These are phyloP conservation scores for Acanthochromis polyacanthus DNA, from an alignment of 2,113 vertebrate genomes.

Conservation along the genomic window DNA sequence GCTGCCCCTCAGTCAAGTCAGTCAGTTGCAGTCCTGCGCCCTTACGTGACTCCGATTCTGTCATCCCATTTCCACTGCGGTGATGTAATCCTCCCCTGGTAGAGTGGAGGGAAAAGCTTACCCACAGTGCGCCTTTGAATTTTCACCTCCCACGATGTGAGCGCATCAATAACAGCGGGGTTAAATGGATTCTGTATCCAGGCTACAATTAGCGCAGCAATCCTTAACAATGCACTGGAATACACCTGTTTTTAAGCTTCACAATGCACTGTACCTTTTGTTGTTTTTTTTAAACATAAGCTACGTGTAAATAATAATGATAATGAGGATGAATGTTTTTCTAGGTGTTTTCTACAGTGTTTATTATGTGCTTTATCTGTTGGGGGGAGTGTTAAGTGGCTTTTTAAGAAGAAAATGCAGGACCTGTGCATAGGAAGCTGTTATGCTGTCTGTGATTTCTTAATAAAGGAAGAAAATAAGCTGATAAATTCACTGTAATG, in stretches of 20 bases:
- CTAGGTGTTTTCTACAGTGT: slow-evolving; percentile 73
- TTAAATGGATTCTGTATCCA: slow-evolving; percentile 21
- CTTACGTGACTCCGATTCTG: slow-evolving; percentile 47
- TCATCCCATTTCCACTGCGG: slow-evolving; percentile 70
- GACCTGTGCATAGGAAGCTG: slow-evolving; percentile 53
- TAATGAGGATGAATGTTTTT: slow-evolving; percentile 63
- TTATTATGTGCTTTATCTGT: slow-evolving; percentile 57
- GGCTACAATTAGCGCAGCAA: slow-evolving; percentile 15
- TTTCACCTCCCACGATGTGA: slow-evolving; percentile 41
- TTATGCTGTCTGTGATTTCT: slow-evolving; percentile 72
- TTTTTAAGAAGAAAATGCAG: slow-evolving; percentile 45
- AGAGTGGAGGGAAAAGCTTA: slow-evolving; percentile 70
- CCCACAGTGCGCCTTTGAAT: slow-evolving; percentile 56
- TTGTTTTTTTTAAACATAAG: slow-evolving; percentile 60
- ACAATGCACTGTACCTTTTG: slow-evolving; percentile 70
- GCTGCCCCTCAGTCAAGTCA: slow-evolving; percentile 31
- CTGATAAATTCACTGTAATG: slow-evolving; percentile 61
- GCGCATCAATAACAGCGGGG: slow-evolving; percentile 19
- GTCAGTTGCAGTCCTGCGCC: slow-evolving; percentile 33
- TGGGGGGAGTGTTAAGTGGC: slow-evolving; percentile 58
- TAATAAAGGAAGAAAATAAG: slow-evolving; percentile 62
- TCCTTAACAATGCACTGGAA: slow-evolving; percentile 48
- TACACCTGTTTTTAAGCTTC: slow-evolving; percentile 51
- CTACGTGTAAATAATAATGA: slow-evolving; percentile 64
- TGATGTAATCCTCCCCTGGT: slow-evolving; percentile 86